Conservation (phyloP, 1,140 invertebrate species). For the Monochamus saltuarius region DNA sequence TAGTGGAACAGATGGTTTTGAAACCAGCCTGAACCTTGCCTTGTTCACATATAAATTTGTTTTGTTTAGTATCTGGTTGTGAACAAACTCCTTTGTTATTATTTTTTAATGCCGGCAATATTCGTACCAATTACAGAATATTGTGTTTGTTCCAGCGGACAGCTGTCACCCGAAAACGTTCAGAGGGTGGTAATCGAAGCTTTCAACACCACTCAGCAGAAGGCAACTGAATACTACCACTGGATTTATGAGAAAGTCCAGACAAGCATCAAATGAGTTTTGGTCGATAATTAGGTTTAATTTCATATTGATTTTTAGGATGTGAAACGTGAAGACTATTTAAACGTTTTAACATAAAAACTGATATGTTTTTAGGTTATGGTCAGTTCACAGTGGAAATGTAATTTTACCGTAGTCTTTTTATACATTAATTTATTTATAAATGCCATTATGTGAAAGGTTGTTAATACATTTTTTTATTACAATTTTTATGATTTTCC, state of each 20-base stretch:
- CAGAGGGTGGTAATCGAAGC: conserved; percentile 64
- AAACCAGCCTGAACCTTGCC: no score
- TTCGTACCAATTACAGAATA: conserved; percentile 15
- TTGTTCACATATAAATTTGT: no score
- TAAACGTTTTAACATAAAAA: conserved; percentile 1
- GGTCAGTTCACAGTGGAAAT: neutral
- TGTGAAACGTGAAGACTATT: neutral
- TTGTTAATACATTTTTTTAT: conserved; percentile 26
- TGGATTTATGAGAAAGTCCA: conserved; percentile 72
- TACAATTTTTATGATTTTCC: conserved; percentile 18
- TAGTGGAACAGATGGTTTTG: no score
- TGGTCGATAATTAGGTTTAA: conserved; percentile 9
- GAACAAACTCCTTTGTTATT: no score
- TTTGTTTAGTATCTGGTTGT: no score
- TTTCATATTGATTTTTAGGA: neutral
- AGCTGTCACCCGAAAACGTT: conserved; percentile 72
- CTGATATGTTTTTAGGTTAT: neutral
- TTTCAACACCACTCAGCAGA: conserved; percentile 63
- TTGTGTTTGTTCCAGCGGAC: conserved; percentile 62
- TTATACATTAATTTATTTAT: conserved; percentile 27
- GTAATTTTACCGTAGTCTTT: conserved; percentile 15
- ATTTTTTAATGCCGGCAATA: no score
- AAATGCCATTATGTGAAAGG: neutral
- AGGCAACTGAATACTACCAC: conserved; percentile 65
- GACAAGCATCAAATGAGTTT: conserved; percentile 44